Conservation (phyloP, 2,888 invertebrate genomes). For the Ophraella communa region DNA sequence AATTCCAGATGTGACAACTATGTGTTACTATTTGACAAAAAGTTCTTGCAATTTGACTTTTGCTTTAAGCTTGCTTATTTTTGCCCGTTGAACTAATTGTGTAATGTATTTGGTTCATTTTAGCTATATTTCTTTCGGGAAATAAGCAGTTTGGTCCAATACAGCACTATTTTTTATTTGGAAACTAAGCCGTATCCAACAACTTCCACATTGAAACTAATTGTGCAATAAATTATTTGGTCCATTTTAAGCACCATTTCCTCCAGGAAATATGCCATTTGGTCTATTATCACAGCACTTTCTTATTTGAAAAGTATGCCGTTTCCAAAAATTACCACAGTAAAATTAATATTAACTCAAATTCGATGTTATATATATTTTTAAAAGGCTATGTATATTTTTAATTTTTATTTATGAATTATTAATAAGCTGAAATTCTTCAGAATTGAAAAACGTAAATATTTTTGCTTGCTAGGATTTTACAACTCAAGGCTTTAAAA, state of each 20-base stretch:
- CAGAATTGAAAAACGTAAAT: constrained; percentile 30
- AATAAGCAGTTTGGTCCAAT: constrained; percentile 29
- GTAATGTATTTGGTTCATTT: constrained; percentile 22
- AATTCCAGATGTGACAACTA: constrained; percentile 34
- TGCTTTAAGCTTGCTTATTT: constrained; percentile 29
- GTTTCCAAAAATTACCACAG: constrained; percentile 27
- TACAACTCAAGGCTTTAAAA: constrained; percentile 1
- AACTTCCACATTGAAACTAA: constrained; percentile 23
- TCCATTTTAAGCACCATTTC: constrained; percentile 30
- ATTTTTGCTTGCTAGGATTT: constrained; percentile 37
- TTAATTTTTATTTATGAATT: constrained; percentile 27
- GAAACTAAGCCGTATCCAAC: constrained; percentile 32
- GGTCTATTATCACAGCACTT: constrained; percentile 10
- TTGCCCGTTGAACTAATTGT: constrained; percentile 5
- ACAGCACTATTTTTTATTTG: constrained; percentile 26
- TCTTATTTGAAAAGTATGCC: constrained; percentile 31
- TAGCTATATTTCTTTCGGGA: constrained; percentile 29
- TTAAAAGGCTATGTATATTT: constrained; percentile 38
- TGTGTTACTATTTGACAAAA: constrained; percentile 18
- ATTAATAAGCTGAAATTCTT: constrained; percentile 36
- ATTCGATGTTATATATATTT: constrained; percentile 35
- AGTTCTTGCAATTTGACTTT: constrained; percentile 14
- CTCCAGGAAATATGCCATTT: constrained; percentile 33
- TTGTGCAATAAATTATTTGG: constrained; percentile 18
- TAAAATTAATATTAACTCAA: constrained; percentile 19